Base-by-base conservation (phyloP, 2,797 vertebrate genomes). In the Galago senegalensis region DNA sequence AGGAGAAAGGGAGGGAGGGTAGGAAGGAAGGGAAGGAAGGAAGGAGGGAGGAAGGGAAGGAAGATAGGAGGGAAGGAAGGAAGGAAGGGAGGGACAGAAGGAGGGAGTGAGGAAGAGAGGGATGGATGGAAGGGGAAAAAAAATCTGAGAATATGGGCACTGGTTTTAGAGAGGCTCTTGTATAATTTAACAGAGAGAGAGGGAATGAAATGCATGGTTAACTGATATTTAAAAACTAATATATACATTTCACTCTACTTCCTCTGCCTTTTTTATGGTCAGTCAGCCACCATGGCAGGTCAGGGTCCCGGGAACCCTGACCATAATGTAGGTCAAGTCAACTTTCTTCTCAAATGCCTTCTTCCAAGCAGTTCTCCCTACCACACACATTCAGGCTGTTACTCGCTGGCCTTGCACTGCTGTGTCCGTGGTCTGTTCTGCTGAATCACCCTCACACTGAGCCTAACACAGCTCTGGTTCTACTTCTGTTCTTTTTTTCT, bases 211-310 rank as follows among this genome's bases (percentile, higher is more conserved):
- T 29, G 5, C 46, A 67, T 56, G 7, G 4, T 72, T 70, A 82
- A 70, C 5, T 12, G 25, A 82, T 77, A 56, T n/a, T 86, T 25
- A 87, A 83, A 93, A 76, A 79, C 67, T 83, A 65, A 89, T 37
- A 3, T 72, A n/a, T 2, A 53, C 1, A 3, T 61, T 83, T 76
- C 25, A 79, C 11, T 86, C 25, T 3, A 40, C 34, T 53, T 86
- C 79, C 34, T 84, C 58, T 84, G 37, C 29, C 76, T 56, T 73
- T 76, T 49, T 58, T 40, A 40, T 40, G 40, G 40, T 40, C 40
- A 34, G 14, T 53, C 49, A 53, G 49, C 49, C 49, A 53, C 49
- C 49, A 53, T 4, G 1, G 14, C 49, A 53, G 49, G 49, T 53
- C 49, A 14, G 14, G 49, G 14, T 4, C 49, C 49, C 14, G 3